Evolutionary conservation across 2,113 vertebrate genomes (phyloP).

Genomic region (Phalacrocorax brasilianus): DNA sequence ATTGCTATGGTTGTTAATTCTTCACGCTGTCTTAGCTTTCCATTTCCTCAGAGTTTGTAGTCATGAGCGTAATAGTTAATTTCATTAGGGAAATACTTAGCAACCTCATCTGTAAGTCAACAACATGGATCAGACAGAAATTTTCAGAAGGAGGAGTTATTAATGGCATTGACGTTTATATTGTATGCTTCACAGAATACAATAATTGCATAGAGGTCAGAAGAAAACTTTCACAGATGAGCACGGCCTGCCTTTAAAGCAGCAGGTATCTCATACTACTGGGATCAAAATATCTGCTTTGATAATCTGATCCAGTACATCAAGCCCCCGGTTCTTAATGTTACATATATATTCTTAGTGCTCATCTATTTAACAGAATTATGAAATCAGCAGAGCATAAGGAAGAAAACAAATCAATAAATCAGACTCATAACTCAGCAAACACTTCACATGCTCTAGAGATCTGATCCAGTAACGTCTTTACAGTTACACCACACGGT

Average conservation of each 20-base stretch:
- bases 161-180: background rate
- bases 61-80: background rate
- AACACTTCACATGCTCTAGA: background rate
- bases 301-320: background rate
- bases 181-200: background rate
- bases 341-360: background rate
- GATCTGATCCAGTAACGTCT: background rate
- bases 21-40: background rate
- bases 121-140: background rate
- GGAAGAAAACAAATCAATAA: slow-evolving; percentile 19
- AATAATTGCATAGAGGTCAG: slow-evolving; percentile 11
- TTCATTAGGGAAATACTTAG: background rate
- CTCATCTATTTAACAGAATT: background rate
- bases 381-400: background rate
- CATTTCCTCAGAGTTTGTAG: background rate
- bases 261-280: background rate
- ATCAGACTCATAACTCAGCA: background rate
- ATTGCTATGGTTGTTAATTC: background rate
- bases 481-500: background rate
- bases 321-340: background rate
- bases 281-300: background rate
- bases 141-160: background rate
- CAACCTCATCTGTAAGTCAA: slow-evolving; percentile 27
- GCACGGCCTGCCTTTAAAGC: background rate
- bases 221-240: background rate